Conservation (phyloP, 2,113 vertebrate species). For the Rhinolophus ferrumequinum region DNA sequence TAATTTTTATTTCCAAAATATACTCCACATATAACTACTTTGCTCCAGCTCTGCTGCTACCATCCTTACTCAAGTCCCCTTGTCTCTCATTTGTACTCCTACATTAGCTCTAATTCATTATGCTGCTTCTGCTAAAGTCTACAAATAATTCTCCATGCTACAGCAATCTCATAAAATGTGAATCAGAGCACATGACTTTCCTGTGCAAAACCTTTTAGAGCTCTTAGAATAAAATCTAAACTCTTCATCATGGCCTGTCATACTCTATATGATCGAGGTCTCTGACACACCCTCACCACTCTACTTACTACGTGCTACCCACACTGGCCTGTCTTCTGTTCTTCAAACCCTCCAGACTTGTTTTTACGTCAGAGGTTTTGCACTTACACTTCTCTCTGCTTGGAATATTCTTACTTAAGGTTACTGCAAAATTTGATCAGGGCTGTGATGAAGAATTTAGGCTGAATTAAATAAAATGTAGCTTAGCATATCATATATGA, state of each 20-base stretch:
- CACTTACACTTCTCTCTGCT: neutral
- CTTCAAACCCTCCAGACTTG: neutral
- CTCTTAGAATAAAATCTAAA: neutral
- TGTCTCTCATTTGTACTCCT: neutral
- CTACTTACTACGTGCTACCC: neutral
- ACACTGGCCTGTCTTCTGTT: too few relatives aligned
- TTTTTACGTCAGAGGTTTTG: neutral
- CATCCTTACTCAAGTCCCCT: neutral
- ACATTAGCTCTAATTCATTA: neutral
- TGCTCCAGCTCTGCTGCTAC: neutral
- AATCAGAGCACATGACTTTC: neutral
- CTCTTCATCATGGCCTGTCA: neutral
- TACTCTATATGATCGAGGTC: neutral
- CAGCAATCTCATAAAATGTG: neutral
- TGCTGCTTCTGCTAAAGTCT: neutral
- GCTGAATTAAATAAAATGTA: neutral
- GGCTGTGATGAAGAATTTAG: neutral
- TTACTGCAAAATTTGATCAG: neutral
- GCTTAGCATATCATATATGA: neutral
- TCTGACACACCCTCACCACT: neutral
- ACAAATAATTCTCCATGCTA: neutral
- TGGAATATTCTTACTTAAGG: neutral
- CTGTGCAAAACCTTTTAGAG: neutral
- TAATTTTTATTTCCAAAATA: neutral
- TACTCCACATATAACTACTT: neutral